These are phyloP conservation scores for Watersipora subatra DNA, from an alignment of 1,140 invertebrate species.

Conservation along the genomic window DNA sequence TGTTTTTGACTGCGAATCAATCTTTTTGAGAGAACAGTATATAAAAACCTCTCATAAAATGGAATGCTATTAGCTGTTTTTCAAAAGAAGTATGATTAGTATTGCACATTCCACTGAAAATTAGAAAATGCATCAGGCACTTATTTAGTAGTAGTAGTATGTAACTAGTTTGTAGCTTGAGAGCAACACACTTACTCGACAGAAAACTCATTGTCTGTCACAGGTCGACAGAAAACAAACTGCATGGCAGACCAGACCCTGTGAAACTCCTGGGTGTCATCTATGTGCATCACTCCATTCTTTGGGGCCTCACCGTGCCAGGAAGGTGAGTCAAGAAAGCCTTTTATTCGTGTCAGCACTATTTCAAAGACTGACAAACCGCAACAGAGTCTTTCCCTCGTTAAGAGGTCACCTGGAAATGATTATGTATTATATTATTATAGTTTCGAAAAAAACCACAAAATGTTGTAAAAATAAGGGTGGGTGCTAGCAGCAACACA, in stretches of 20 bases:
- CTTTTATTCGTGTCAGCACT: slow-evolving; percentile 69
- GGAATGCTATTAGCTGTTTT: no score
- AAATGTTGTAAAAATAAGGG: no score
- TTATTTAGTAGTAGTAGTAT: no score
- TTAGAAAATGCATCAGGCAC: no score
- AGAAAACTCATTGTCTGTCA: slow-evolving; percentile 90
- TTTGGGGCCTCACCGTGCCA: slow-evolving; percentile 75
- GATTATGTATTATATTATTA: no score
- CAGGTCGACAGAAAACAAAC: slow-evolving; percentile 94
- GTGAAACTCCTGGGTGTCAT: slow-evolving; percentile 95
- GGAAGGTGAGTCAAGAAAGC: slow-evolving; percentile 66
- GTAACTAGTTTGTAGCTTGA: no score
- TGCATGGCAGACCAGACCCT: slow-evolving; percentile 93
- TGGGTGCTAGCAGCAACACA: no score
- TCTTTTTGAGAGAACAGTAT: no score
- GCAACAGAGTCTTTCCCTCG: slow-evolving; percentile 89
- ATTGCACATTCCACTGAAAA: no score
- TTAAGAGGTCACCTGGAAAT: slow-evolving; percentile 89
- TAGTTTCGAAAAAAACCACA: slow-evolving; percentile 73
- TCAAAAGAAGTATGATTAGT: no score
- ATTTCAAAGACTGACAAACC: slow-evolving; percentile 97
- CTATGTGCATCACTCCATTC: slow-evolving; percentile 87
- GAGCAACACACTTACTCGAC: slow-evolving; percentile 74
- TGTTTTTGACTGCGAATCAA: no score
- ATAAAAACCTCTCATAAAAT: no score